Base-by-base conservation (phyloP, 2,797 vertebrate species). In the Melanotaenia trifasciata region DNA sequence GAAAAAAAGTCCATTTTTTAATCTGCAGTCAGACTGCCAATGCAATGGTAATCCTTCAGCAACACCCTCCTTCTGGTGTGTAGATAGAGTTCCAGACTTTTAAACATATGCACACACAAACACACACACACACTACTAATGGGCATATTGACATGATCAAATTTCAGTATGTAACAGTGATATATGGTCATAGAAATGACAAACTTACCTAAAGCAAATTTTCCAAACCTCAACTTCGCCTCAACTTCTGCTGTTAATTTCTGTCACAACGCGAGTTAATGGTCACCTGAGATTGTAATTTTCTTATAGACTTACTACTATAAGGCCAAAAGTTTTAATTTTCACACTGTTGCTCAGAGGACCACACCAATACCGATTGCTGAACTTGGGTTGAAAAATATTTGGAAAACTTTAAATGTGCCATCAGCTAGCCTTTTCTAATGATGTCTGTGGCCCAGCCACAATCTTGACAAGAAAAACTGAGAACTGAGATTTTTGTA, bases 21-120 rank as follows among this genome's bases (percentile, higher is more conserved):
- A 87, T 85, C 76, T 89, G 61, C 64, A 92, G 85, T 90, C 85
- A 88, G 83, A 84, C 88, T 90, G 87, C 78, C 89, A 91, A 81
- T 60, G 30, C 70, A 66, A 90, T 85, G 74, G 80, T 92, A 92
- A 92, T 94, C 89, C 87, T 85, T 84, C 78, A 87, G 87, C 78
- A 87, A 89, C 87, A 92, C 81, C 78, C 78, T 76, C 79, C 71
- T 71, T 72, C 80, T 87, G 79, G 84, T 80, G 68, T 81, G 81
- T 77, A 84, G 81, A 83, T 90, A 91, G 80, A 82, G 80, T 84
- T 88, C 83, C 85, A 89, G 80, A 65, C 59, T 81, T 71, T 76
- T 65, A 75, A 76, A 84, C 74, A 68, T 64, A 67, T 58, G 22
- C 59, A 58, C 69, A 62, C 66, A 69, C 71, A 78, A 47, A 58